These are phyloP conservation scores for Chloebia gouldiae DNA, from an alignment of 2,113 vertebrate species.

Conservation along the genomic window DNA sequence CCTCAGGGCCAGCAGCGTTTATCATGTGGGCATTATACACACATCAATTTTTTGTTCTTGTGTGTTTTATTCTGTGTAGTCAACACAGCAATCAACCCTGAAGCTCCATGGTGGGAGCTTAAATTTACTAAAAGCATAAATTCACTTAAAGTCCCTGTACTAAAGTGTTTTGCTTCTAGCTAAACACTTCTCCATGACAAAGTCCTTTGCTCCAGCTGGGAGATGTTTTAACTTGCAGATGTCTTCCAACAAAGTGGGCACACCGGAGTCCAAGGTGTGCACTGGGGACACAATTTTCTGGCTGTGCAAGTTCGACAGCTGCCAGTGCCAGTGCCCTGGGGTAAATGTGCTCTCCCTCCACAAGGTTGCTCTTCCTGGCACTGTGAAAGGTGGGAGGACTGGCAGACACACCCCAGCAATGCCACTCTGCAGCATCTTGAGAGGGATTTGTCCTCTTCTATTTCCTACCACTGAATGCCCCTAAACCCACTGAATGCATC, in stretches of 20 bases:
- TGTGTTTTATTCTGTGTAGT: background rate
- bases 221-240: background rate
- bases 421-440: background rate
- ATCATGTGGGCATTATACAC: background rate
- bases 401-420: background rate
- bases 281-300: background rate
- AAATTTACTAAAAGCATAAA: background rate
- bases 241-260: background rate
- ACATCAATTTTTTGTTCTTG: background rate
- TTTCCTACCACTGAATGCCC: fast-evolving
- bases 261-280: background rate
- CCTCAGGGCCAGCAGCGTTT: background rate
- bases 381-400: background rate
- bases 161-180: background rate
- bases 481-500: too few species aligned
- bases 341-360: background rate
- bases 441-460: background rate
- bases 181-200: background rate
- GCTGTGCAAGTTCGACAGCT: fast-evolving
- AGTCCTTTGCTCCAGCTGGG: background rate
- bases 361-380: fast-evolving
- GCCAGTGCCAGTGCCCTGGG: fast-evolving
- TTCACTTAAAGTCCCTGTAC: background rate
- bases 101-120: background rate
- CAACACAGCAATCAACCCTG: background rate